Evolutionary conservation across 2,113 vertebrate genomes (phyloP).

Genomic region (Podilymbus podiceps): DNA sequence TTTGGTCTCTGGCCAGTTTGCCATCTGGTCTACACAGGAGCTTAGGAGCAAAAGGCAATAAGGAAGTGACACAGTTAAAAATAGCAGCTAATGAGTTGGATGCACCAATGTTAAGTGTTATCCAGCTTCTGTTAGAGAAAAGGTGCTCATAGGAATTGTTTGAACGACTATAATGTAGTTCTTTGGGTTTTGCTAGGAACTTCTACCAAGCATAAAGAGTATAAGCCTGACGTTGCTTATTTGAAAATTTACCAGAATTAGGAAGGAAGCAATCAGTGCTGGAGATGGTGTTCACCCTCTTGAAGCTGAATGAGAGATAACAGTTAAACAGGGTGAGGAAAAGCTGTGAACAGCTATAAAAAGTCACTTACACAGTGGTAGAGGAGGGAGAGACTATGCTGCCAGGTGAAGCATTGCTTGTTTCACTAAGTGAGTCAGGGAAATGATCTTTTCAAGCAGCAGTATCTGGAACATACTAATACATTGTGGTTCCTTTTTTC

Average conservation of each 20-base stretch:
- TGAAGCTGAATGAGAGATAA: not conserved
- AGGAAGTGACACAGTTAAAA: not conserved
- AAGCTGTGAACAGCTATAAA: not conserved
- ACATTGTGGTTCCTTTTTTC: not conserved
- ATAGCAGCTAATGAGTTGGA: not conserved
- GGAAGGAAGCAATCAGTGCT: not conserved
- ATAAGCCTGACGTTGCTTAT: not conserved
- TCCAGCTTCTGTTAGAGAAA: not conserved
- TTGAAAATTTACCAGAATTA: not conserved
- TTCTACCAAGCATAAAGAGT: not conserved
- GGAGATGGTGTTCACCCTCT: not conserved
- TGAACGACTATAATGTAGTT: not conserved
- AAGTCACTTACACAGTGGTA: accelerated
- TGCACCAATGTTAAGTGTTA: not conserved
- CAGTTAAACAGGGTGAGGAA: not conserved
- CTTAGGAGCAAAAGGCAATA: not conserved
- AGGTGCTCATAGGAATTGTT: accelerated
- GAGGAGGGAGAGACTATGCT: not conserved
- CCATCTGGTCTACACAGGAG: not conserved
- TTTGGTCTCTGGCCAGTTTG: not conserved
- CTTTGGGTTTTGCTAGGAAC: not conserved
- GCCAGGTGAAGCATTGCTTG: not conserved
- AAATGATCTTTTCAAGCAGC: not conserved
- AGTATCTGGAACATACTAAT: not conserved
- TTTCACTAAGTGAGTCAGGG: not conserved